These are phyloP conservation scores for Passer montanus DNA, from an alignment of 2,113 vertebrate species.

Conservation along the genomic window DNA sequence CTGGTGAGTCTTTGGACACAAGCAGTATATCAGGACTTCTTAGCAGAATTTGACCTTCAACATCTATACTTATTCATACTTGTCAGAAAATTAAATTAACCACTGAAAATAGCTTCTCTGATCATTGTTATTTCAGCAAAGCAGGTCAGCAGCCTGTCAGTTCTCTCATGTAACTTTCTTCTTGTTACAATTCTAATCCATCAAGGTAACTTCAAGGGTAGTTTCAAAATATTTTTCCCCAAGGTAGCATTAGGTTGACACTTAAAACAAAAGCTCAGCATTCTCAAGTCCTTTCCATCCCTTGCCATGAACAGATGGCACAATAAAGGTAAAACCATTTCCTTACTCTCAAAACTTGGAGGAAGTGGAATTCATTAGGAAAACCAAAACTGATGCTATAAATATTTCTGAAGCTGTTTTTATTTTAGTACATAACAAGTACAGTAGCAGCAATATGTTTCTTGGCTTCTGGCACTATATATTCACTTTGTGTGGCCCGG, in stretches of 20 bases:
- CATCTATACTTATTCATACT: not conserved
- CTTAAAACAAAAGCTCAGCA: slow-evolving; percentile 1
- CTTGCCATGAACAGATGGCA: slow-evolving; percentile 12
- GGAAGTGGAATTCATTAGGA: not conserved
- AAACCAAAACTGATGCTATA: not conserved
- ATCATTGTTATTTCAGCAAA: slow-evolving; percentile 44
- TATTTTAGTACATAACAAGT: not conserved
- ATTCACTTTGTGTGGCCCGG: not conserved
- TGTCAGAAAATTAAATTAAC: slow-evolving; percentile 49
- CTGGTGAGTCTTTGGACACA: not conserved
- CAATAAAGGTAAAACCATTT: not conserved
- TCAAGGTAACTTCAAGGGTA: slow-evolving; percentile 42
- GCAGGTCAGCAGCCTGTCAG: slow-evolving; percentile 29
- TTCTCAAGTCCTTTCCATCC: not conserved
- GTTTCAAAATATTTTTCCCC: slow-evolving; percentile 28
- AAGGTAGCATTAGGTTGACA: not conserved
- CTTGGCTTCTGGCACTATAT: not conserved
- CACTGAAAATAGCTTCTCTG: slow-evolving; percentile 32
- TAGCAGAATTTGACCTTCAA: not conserved
- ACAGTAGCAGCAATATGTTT: not conserved
- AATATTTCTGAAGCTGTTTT: not conserved
- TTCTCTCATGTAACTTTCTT: not conserved
- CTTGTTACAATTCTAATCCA: not conserved
- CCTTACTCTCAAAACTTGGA: not conserved
- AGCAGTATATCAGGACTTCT: not conserved